Percentiles rank a stretch among this genome's conserved stretches.
Evolutionary conservation across 2,797 vertebrate species (phyloP).

Genomic region (Diplodus sargus): DNA sequence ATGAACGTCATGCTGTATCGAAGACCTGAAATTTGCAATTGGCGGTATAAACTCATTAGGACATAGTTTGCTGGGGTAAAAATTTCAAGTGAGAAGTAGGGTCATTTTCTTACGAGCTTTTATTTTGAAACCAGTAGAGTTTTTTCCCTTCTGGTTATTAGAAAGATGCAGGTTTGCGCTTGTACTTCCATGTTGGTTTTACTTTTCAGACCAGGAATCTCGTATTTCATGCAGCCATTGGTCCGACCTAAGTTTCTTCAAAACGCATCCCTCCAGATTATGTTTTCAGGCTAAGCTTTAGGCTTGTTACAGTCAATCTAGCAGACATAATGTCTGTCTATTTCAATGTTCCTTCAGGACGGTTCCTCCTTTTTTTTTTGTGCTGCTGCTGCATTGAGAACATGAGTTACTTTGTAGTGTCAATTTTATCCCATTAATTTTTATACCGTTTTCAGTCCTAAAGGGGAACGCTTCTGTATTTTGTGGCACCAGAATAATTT

Average conservation of each 20-base stretch:
- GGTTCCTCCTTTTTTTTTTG: not conserved
- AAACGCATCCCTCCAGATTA: not conserved
- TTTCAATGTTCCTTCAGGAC: not conserved
- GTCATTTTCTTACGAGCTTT: no score
- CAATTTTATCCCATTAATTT: not conserved
- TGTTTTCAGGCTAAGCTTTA: not conserved
- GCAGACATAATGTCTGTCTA: not conserved
- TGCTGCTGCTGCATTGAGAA: not conserved
- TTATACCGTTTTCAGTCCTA: not conserved
- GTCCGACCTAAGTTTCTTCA: not conserved
- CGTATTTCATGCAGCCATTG: no score
- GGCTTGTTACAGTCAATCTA: constrained; percentile 1
- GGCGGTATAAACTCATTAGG: no score
- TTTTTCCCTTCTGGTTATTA: no score
- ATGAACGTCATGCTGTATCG: not conserved
- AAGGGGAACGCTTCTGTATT: not conserved
- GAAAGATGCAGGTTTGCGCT: no score
- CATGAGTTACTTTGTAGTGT: not conserved
- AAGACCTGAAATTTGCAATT: no score
- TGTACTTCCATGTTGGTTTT: no score
- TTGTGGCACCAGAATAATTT: not conserved
- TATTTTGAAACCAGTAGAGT: no score
- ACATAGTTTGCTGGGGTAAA: no score
- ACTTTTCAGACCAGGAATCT: no score
- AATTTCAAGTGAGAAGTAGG: not conserved